Evolutionary conservation across 1,140 invertebrate genomes (phyloP).

Genomic region (Psix sp.): DNA sequence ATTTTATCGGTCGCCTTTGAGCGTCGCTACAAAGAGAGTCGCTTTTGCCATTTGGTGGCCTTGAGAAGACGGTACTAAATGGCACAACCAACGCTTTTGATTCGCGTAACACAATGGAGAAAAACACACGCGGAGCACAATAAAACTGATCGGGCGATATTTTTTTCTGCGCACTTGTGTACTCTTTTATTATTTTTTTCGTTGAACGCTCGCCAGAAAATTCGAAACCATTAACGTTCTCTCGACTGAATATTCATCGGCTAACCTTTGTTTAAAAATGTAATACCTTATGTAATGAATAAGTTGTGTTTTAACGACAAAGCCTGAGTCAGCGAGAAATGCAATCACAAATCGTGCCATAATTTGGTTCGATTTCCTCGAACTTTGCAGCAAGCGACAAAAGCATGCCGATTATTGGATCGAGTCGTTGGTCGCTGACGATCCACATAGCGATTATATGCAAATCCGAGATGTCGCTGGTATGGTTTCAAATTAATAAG

Average conservation of each 20-base stretch:
- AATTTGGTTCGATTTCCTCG: background rate
- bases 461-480: background rate
- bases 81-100: slow-evolving; percentile 27
- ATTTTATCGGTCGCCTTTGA: slow-evolving; percentile 14
- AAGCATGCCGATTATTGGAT: too few species aligned
- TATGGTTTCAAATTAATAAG: slow-evolving; percentile 7
- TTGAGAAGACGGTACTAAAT: slow-evolving; percentile 35
- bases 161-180: too few species aligned
- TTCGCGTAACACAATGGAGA: slow-evolving; percentile 32
- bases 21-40: slow-evolving; percentile 28
- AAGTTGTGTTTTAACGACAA: slow-evolving; percentile 38
- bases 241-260: slow-evolving; percentile 29
- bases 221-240: slow-evolving; percentile 12
- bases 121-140: too few species aligned
- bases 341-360: too few species aligned
- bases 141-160: too few species aligned
- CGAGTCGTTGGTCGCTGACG: background rate
- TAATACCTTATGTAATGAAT: slow-evolving; percentile 35
- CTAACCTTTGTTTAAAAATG: slow-evolving; percentile 28
- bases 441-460: background rate
- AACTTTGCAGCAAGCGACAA: too few species aligned
- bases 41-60: too few species aligned
- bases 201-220: too few species aligned
- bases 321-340: slow-evolving; percentile 34
- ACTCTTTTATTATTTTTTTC: too few species aligned